Percentiles rank a stretch among this genome's conserved stretches.
phyloP scores from a whole-genome alignment of 1,140 invertebrate genomes.

The Campoletis sonorensis region DNA sequence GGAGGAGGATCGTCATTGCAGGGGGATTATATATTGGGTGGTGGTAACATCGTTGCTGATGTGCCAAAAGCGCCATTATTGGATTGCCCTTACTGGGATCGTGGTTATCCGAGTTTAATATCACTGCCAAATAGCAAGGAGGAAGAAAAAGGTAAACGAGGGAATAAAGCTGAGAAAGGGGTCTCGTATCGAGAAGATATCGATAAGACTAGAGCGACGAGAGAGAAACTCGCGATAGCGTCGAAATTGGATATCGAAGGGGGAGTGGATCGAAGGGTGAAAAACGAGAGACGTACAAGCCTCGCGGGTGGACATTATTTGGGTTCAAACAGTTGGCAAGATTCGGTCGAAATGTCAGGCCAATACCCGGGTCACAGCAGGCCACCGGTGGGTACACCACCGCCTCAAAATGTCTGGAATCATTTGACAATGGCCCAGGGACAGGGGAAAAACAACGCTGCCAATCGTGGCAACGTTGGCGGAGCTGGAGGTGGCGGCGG shows the following conservation, averaged over 20 bases:
- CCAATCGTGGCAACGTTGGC: neutral
- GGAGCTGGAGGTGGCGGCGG: neutral
- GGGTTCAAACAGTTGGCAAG: constrained; percentile 50
- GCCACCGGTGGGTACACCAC: constrained; percentile 73
- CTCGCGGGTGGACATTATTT: constrained; percentile 15
- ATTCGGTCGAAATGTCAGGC: constrained; percentile 69
- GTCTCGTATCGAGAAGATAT: neutral
- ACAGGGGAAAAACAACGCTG: constrained; percentile 56
- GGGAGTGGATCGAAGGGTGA: neutral
- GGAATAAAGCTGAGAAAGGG: neutral
- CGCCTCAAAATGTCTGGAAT: constrained; percentile 73
- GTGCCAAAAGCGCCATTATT: neutral
- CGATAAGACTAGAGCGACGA: neutral
- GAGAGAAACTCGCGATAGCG: neutral
- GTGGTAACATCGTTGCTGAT: neutral
- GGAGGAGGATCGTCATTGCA: neutral
- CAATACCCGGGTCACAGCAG: constrained; percentile 74
- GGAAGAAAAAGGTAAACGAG: neutral
- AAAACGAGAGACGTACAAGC: constrained; percentile 26
- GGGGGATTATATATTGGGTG: neutral
- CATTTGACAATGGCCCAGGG: constrained; percentile 72
- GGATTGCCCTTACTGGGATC: constrained; percentile 11
- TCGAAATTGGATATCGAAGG: constrained; percentile 38
- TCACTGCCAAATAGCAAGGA: constrained; percentile 25
- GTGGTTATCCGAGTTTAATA: neutral